Evolutionary conservation across 1,140 invertebrate genomes (phyloP).

Genomic region (Zelostemma sp.): DNA sequence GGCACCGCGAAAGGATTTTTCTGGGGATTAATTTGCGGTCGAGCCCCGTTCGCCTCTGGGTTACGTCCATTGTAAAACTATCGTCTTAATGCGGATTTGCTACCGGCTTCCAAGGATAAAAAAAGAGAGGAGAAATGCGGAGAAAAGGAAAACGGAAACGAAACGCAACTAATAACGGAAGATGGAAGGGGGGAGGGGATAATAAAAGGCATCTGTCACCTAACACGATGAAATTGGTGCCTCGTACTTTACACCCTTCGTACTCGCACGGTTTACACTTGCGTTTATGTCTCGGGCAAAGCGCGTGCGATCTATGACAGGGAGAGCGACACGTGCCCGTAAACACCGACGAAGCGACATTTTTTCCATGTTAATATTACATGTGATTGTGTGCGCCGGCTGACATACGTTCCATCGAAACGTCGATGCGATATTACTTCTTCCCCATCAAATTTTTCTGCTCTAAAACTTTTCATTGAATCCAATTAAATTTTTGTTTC

Average conservation of each 20-base stretch:
- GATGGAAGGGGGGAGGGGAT: conserved; percentile 48
- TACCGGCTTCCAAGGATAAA: conserved; percentile 18
- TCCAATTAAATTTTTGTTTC: too few species aligned
- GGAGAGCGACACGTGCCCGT: conserved; percentile 43
- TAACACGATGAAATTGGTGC: conserved; percentile 59
- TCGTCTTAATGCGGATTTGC: conserved; percentile 40
- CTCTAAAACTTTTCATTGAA: conserved; percentile 13
- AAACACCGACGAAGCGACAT: conserved; percentile 59
- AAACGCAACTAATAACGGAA: conserved; percentile 37
- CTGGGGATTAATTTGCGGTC: conserved; percentile 44
- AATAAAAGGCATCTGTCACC: conserved; percentile 69
- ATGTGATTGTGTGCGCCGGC: conserved; percentile 12
- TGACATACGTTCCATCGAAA: neutral
- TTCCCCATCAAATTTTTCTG: neutral
- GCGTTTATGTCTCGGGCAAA: conserved; percentile 62
- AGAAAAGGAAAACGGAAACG: conserved; percentile 3
- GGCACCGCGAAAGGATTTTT: conserved; percentile 30
- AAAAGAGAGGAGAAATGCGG: neutral
- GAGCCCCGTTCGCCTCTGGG: conserved; percentile 6
- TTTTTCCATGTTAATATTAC: conserved; percentile 42
- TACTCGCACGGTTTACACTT: conserved; percentile 58
- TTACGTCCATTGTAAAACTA: conserved; percentile 24
- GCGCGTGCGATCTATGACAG: conserved; percentile 45
- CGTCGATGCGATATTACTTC: too few species aligned
- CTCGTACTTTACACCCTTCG: conserved; percentile 61